Evolutionary conservation across 37 sponge, comb jelly and placozoan species (phyloP).

Genomic region (Lycopodina hypogea): DNA sequence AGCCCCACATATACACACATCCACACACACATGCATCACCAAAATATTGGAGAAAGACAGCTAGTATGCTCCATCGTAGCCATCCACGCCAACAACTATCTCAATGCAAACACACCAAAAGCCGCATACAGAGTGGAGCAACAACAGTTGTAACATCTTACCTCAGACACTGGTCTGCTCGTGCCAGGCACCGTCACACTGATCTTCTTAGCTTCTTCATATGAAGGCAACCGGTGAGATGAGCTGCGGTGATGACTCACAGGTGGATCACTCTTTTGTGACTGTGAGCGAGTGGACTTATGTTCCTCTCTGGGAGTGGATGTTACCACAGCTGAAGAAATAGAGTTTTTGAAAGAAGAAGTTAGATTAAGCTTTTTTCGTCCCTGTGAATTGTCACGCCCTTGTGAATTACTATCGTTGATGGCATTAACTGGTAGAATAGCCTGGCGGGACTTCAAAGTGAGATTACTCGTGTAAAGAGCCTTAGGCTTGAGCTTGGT

Average conservation of each 20-base stretch:
- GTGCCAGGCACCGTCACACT: constrained; percentile 72
- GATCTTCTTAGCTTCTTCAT: constrained; percentile 77
- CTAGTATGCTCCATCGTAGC: too few species aligned
- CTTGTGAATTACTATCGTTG: too few species aligned
- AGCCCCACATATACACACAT: too few species aligned
- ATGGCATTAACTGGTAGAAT: background rate
- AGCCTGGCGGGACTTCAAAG: background rate
- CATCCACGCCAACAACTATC: too few species aligned
- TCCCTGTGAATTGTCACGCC: background rate
- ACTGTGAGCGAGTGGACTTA: background rate
- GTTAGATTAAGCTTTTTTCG: background rate
- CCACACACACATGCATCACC: too few species aligned
- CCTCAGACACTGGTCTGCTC: constrained; percentile 58
- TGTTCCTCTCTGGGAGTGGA: background rate
- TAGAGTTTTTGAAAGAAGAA: background rate
- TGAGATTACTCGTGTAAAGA: constrained; percentile 3
- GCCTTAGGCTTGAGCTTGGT: constrained; percentile 48
- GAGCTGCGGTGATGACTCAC: background rate
- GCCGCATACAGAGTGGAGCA: too few species aligned
- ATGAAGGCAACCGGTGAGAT: constrained; percentile 20
- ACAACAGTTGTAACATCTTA: constrained; percentile 26
- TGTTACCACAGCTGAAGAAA: background rate
- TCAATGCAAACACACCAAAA: too few species aligned
- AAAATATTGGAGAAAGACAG: too few species aligned
- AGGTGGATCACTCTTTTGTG: constrained; percentile 33